Evolutionary conservation across 1,140 invertebrate species (phyloP), one percentile per base, ranked within the genome.

Genomic region (Proctacanthus coquilletti): DNA sequence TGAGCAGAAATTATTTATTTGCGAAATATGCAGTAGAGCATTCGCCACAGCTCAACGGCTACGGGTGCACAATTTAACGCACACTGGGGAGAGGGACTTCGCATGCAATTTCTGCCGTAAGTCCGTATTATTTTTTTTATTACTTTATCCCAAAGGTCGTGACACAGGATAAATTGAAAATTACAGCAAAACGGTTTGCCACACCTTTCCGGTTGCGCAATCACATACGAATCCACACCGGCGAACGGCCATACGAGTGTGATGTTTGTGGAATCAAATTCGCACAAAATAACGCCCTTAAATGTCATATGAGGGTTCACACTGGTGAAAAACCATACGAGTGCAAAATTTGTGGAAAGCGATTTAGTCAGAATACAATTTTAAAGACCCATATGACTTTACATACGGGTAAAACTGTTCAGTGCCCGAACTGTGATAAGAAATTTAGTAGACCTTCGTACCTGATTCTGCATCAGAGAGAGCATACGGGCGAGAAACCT

Each of bases 311-410:
- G 20, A 13, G 42, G 0, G 36, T 36, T 1, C 46, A 48, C 30
- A 42, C 39, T 1, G 39, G 34, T 9, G 34, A 42, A 21, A 35
- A 41, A 10, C 45, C 45, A 10, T 46, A 37, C 11, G 15, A 23
- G 2, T 46, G 45, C 31, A 9, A 35, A 34, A 15, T 27, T 19
- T 46, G 45, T 21, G 30, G 21, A 6, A 42, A 46, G 33, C 15
- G 25, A 21, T 46, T 43, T 21, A 31, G 33, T 21, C 42, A 44
- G 19, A 39, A 27, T 13, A 42, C 39, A 2, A 39, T 42, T 1
- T 27, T 46, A 17, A 46, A 43, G 20, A 44, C 40, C 0, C 45
- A 46, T 21, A 32, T 41, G 19, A 37, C 39, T 13, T 18, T 38
- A n/a, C 44, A 44, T 32, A 34, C 30, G 3, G 41, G 41, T 4